phyloP scores from a whole-genome alignment of 37 sponge, comb jelly and placozoan species.

The Corticium candelabrum region DNA sequence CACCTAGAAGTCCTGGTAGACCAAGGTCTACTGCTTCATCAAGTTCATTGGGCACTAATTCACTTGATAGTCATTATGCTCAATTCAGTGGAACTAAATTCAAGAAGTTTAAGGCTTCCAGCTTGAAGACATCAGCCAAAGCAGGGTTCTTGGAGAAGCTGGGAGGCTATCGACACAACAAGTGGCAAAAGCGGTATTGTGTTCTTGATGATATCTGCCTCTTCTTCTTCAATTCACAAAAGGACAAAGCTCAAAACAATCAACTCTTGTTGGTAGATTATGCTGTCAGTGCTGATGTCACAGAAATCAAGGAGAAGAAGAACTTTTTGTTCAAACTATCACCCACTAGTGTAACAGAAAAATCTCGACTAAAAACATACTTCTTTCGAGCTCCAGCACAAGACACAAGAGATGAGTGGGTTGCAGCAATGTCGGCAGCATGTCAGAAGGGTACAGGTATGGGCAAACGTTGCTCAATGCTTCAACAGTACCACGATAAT shows the following conservation, averaged over 20 bases:
- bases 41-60: too few relatives aligned
- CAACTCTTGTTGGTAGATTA: slow-evolving; percentile 33
- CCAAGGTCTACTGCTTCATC: background rate
- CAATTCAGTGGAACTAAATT: background rate
- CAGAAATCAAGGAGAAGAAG: slow-evolving; percentile 42
- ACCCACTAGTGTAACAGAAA: background rate
- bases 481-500: background rate
- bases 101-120: background rate
- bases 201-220: slow-evolving; percentile 47
- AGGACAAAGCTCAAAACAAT: slow-evolving; percentile 62
- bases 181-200: slow-evolving; percentile 77
- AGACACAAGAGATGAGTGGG: background rate
- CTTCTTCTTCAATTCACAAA: slow-evolving; percentile 76
- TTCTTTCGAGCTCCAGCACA: background rate
- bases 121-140: background rate
- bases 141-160: slow-evolving; percentile 79
- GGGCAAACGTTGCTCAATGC: background rate
- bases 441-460: background rate
- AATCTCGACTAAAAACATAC: background rate
- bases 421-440: background rate
- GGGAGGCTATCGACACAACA: slow-evolving; percentile 59
- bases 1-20: background rate
- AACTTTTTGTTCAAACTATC: slow-evolving; percentile 5
- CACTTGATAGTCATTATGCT: background rate
- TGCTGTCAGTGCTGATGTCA: slow-evolving; percentile 9